A percentile compares a stretch with the other conserved stretches of the same genome.
These are phyloP conservation scores for Tupaia chinensis DNA, from an alignment of 2,113 vertebrate genomes.

Conservation along the genomic window DNA sequence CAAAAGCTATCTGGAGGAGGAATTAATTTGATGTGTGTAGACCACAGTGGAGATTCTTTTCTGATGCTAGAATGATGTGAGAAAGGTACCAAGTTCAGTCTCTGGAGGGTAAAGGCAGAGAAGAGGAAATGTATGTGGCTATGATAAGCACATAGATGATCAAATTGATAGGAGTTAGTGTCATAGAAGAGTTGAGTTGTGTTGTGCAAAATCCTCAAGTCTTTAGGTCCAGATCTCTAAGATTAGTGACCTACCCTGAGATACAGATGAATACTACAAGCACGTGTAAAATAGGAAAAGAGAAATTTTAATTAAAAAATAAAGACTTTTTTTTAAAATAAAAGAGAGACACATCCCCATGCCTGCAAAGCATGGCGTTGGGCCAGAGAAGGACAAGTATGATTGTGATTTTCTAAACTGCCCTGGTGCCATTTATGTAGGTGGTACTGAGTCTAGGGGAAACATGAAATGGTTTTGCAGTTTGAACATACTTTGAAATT, in stretches of 20 bases:
- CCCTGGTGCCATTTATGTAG: not conserved
- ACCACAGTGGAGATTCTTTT: too few relatives aligned
- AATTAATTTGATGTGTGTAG: not conserved
- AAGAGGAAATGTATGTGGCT: not conserved
- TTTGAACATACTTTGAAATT: not conserved
- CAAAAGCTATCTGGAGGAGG: too few relatives aligned
- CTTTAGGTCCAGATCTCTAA: too few relatives aligned
- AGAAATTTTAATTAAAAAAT: too few relatives aligned
- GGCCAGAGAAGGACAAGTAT: not conserved
- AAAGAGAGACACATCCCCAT: too few relatives aligned
- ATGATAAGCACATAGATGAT: not conserved
- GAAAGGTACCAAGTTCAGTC: not conserved
- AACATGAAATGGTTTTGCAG: not conserved
- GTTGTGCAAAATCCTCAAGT: too few relatives aligned
- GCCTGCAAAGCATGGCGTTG: too few relatives aligned
- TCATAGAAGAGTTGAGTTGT: too few relatives aligned
- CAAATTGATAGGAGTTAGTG: not conserved
- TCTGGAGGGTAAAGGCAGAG: not conserved
- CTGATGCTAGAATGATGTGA: not conserved
- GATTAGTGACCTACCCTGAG: too few relatives aligned
- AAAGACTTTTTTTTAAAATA: too few relatives aligned
- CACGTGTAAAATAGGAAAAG: too few relatives aligned
- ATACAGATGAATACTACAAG: too few relatives aligned
- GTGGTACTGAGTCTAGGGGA: accelerated
- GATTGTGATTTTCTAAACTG: not conserved